Conservation (phyloP, 2,797 vertebrate genomes). For the Mico argentatus region DNA sequence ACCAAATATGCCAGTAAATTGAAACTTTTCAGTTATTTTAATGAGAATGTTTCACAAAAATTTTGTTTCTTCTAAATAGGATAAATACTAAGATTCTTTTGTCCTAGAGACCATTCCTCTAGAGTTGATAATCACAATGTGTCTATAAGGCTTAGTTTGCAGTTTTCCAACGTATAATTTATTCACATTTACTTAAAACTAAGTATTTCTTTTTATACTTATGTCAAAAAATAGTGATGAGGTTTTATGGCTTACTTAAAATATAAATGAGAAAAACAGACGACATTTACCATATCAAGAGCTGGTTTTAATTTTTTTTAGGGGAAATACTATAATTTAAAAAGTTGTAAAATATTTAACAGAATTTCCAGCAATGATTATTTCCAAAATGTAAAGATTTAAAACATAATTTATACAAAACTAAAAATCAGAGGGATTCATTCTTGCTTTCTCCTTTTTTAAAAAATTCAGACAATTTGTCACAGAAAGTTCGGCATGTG, state of each 20-base stretch:
- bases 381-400: slow-evolving; percentile 29
- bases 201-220: neutral
- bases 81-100: slow-evolving; percentile 9
- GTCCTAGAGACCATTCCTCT: neutral
- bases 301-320: neutral
- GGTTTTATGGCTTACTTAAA: slow-evolving; percentile 36
- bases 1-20: neutral
- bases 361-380: slow-evolving; percentile 38
- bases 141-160: neutral
- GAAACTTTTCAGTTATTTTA: neutral
- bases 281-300: neutral
- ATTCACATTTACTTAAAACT: neutral
- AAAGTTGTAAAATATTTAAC: slow-evolving; percentile 40
- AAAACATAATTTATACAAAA: slow-evolving; percentile 53
- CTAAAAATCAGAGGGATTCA: slow-evolving; percentile 9
- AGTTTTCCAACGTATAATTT: neutral
- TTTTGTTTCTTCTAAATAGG: slow-evolving; percentile 10
- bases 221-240: neutral
- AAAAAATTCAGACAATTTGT: neutral
- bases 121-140: neutral
- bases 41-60: neutral
- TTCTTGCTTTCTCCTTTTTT: neutral
- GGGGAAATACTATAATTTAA: slow-evolving; percentile 56
- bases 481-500: neutral
- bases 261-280: slow-evolving; percentile 42